Evolutionary conservation across 1,140 invertebrate species (phyloP).

Genomic region (Ctenoplectra terminalis): DNA sequence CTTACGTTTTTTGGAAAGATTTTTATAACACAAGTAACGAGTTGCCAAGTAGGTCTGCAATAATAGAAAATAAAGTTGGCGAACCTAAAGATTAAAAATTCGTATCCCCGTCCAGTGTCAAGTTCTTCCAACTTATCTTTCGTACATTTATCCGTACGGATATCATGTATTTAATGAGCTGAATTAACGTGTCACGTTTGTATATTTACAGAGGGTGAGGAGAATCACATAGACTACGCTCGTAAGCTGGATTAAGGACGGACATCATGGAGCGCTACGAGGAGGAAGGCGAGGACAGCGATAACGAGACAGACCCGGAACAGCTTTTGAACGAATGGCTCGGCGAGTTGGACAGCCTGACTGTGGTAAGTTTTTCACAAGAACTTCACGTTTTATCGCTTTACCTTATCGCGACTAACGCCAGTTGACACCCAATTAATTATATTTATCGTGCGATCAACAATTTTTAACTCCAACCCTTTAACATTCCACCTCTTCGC

Average conservation of each 20-base stretch:
- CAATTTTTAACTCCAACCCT: too few relatives aligned
- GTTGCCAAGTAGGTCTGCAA: too few relatives aligned
- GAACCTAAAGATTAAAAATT: background rate
- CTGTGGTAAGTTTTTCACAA: constrained; percentile 84
- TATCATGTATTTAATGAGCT: background rate
- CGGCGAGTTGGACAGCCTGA: constrained; percentile 86
- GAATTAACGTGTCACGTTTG: constrained; percentile 22
- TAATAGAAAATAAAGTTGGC: too few relatives aligned
- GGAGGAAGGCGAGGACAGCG: constrained; percentile 82
- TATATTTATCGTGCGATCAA: too few relatives aligned
- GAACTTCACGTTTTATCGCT: background rate
- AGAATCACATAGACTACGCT: constrained; percentile 10
- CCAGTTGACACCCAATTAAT: background rate
- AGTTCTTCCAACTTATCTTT: background rate
- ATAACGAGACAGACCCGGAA: constrained; percentile 85
- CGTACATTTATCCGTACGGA: background rate
- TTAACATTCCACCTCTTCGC: too few relatives aligned
- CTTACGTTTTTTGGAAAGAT: too few relatives aligned
- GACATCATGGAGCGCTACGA: constrained; percentile 79
- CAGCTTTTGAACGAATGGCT: constrained; percentile 87
- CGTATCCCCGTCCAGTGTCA: background rate
- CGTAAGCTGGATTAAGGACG: constrained; percentile 48
- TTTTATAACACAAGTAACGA: too few relatives aligned
- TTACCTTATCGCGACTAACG: background rate
- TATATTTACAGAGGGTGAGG: constrained; percentile 28